Percentiles rank a stretch among this genome's conserved stretches.
Conservation (phyloP, 2,888 invertebrate species). For the Caenorhabditis drosophilae region DNA sequence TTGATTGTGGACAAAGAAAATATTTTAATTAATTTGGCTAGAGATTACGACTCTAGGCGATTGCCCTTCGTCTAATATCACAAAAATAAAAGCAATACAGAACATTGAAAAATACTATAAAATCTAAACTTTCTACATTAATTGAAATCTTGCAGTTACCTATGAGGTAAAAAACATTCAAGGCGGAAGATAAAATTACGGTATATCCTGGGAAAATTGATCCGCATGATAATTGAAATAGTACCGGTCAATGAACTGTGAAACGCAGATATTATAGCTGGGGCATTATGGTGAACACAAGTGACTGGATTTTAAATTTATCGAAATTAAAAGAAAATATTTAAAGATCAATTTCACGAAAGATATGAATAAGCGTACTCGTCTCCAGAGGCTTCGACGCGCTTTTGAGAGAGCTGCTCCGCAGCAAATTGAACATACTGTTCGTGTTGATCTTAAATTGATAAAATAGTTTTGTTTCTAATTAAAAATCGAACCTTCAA, state of each 20-base stretch:
- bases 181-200: background rate
- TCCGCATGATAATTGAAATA: slow-evolving; percentile 2
- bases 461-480: background rate
- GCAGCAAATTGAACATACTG: slow-evolving; percentile 97
- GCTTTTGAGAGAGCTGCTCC: slow-evolving; percentile 80
- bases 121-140: slow-evolving; percentile 4
- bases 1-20: too few relatives aligned
- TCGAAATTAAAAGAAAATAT: slow-evolving; percentile 9
- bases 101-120: background rate
- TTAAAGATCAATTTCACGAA: slow-evolving; percentile 14
- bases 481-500: slow-evolving; percentile 75
- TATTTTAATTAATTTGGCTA: too few relatives aligned
- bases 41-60: too few relatives aligned
- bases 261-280: slow-evolving; percentile 2
- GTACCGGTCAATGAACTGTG: slow-evolving; percentile 6
- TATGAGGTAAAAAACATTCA: background rate
- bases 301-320: too few relatives aligned
- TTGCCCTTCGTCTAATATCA: too few relatives aligned
- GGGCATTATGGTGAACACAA: slow-evolving; percentile 12
- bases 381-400: slow-evolving; percentile 17
- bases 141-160: background rate
- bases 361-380: slow-evolving; percentile 41
- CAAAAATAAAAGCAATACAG: too few relatives aligned
- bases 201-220: background rate
- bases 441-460: slow-evolving; percentile 86